A percentile compares a stretch with the other conserved stretches of the same genome.
These are phyloP conservation scores for Coecobrya sp. DNA, from an alignment of 2,888 invertebrate genomes.

Conservation along the genomic window DNA sequence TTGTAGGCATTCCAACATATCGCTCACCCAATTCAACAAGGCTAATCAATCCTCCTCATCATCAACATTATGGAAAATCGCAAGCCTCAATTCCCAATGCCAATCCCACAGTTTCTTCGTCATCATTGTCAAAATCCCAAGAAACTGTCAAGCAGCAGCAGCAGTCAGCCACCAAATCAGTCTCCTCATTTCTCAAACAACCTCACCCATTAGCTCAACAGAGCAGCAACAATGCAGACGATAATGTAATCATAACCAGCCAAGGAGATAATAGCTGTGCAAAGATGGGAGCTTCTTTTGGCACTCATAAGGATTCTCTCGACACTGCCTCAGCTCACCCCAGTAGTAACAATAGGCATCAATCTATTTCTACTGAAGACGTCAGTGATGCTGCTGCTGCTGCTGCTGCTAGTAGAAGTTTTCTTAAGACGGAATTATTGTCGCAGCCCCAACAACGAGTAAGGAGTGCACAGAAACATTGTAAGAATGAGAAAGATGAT, in stretches of 20 bases:
- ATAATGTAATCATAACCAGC: conserved; percentile 35
- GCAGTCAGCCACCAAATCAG: conserved; percentile 35
- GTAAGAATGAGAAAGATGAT: conserved; percentile 72
- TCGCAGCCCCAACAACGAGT: conserved; percentile 11
- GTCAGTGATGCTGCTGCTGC: conserved; percentile 32
- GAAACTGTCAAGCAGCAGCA: conserved; percentile 71
- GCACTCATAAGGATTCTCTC: conserved; percentile 71
- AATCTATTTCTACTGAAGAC: conserved; percentile 61
- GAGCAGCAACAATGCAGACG: conserved; percentile 39
- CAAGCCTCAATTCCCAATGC: conserved; percentile 75
- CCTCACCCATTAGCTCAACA: conserved; percentile 67
- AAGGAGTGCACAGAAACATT: conserved; percentile 37
- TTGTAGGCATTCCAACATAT: conserved; percentile 75
- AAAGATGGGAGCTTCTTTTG: conserved; percentile 35
- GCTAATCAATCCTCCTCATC: conserved; percentile 69
- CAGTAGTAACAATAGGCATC: conserved; percentile 44
- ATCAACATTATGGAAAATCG: conserved; percentile 79
- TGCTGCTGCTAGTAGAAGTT: too few relatives aligned
- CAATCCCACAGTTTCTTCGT: conserved; percentile 66
- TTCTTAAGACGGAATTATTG: conserved; percentile 50
- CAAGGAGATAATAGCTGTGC: conserved; percentile 40
- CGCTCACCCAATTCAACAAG: conserved; percentile 73
- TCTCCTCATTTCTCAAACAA: conserved; percentile 54
- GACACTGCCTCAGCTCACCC: neutral
- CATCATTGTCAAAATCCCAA: conserved; percentile 56